Evolutionary conservation across 2,113 vertebrate species (phyloP).

Genomic region (Myotis lucifugus): DNA sequence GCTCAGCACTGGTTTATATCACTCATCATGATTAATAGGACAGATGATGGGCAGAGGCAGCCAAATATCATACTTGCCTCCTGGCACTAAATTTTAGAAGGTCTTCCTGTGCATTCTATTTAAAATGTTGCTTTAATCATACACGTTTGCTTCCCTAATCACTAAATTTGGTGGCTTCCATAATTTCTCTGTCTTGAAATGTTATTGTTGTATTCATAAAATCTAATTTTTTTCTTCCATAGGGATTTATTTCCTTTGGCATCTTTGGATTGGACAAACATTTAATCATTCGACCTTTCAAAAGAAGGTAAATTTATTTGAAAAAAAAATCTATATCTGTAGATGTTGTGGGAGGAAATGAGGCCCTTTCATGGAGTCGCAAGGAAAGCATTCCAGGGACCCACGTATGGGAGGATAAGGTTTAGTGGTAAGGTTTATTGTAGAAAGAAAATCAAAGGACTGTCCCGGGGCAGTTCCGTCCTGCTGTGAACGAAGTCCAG

Average conservation of each 20-base stretch:
- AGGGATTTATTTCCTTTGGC: slow-evolving; percentile 97
- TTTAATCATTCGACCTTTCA: slow-evolving; percentile 96
- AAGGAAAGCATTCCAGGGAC: background rate
- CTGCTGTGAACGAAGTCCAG: background rate
- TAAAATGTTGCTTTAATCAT: slow-evolving; percentile 57
- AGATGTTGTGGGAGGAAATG: background rate
- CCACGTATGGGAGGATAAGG: background rate
- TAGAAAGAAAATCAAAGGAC: background rate
- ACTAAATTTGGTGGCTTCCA: background rate
- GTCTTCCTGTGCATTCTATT: background rate
- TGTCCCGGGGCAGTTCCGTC: background rate
- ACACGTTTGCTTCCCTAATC: background rate
- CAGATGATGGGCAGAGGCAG: background rate
- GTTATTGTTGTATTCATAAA: slow-evolving; percentile 53
- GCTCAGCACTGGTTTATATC: background rate
- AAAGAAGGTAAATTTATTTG: slow-evolving; percentile 90
- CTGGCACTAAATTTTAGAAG: background rate
- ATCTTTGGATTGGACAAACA: slow-evolving; percentile 98
- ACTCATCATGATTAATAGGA: background rate
- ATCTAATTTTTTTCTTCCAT: slow-evolving; percentile 63
- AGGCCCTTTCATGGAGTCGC: background rate
- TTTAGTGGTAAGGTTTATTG: background rate
- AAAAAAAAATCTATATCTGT: slow-evolving; percentile 50
- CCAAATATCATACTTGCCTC: background rate
- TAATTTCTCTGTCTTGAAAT: slow-evolving; percentile 51